Evolutionary conservation across 92 coral and sea anemone species (phyloP), one percentile per base, ranked within the genome.

Genomic region (Scolanthus callimorphus): DNA sequence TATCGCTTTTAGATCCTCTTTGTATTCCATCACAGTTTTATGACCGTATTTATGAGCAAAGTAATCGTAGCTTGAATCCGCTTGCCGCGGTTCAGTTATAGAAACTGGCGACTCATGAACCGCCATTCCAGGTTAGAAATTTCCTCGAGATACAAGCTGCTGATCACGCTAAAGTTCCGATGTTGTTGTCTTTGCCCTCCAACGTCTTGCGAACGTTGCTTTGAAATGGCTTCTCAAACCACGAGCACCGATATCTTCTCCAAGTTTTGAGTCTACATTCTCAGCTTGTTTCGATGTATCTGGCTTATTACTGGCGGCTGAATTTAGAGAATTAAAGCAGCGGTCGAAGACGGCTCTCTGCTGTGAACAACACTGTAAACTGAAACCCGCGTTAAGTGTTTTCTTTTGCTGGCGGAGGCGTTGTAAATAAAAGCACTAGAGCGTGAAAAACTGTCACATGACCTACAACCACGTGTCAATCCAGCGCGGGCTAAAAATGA

Each of bases 41-140:
- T 68, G 75, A 30, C 56, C 75, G 20, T 68, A 68, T 57, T 68
- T 68, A 24, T 68, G 65, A 57, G 65, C 75, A 47, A 68, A 68
- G 25, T 68, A 68, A 47, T 68, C 75, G 54, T 68, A 68, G 25
- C 75, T 68, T 26, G 75, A 54, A 26, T 68, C 64, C 43, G 65
- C 54, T n/a, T n/a, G n/a, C 17, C 57, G 44, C 3, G 75, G 75
- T 57, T 68, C 75, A 17, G 75, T 68, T 39, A 68, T 68, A 1
- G 75, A 68, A n/a, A 68, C 48, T 17, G 75, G 75, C 13, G 58
- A 1, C 4, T 68, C 75, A 12, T 60, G 58, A 3, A 68, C 75
- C 27, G 75, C 75, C 75, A 68, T 68, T 12, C 6, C 15, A 19
- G 51, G 27, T 44, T 11, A 55, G 2, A 59, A 31, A 49, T 38